These are phyloP conservation scores for Lydus trimaculatus DNA, from an alignment of 2,888 invertebrate species.

Conservation along the genomic window DNA sequence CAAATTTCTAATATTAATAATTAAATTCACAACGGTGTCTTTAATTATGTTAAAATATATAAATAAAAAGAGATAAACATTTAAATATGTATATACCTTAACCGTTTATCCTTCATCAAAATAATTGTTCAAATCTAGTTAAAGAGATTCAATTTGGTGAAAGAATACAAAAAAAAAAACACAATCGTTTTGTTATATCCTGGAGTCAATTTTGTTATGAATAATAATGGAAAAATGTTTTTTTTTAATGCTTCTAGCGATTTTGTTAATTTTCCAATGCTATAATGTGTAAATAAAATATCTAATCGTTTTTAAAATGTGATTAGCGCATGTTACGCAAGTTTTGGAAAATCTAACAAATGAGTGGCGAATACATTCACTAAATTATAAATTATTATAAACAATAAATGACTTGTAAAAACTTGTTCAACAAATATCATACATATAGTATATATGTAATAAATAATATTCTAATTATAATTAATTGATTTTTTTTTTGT, in stretches of 20 bases:
- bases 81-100: no score
- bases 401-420: conserved; percentile 4
- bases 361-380: neutral
- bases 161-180: no score
- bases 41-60: neutral
- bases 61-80: neutral
- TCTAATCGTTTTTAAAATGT: no score
- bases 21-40: conserved; percentile 1
- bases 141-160: no score
- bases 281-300: neutral
- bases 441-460: no score
- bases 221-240: neutral
- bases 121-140: no score
- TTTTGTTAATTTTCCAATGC: neutral
- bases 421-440: neutral
- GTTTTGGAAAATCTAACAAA: neutral
- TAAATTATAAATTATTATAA: neutral
- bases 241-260: neutral
- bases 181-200: no score
- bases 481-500: neutral
- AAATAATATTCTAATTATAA: no score
- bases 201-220: neutral
- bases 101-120: neutral
- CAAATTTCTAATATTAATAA: neutral
- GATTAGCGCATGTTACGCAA: neutral